Base-by-base conservation (phyloP, 2,113 vertebrate genomes). In the Artemisiospiza belli region DNA sequence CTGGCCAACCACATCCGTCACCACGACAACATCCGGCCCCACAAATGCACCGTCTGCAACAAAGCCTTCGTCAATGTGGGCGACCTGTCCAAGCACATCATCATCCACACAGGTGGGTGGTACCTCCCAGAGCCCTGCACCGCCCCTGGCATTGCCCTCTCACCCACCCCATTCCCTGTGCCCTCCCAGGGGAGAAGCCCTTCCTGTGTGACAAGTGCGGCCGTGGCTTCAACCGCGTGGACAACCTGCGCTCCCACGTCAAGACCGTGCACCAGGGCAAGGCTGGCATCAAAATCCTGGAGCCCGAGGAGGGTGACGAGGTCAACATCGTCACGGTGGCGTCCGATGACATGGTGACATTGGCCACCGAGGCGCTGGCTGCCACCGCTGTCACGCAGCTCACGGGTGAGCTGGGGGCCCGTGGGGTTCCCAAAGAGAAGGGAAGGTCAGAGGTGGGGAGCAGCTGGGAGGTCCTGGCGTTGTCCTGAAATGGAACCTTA, bases 1-100 rank as follows among this genome's bases (percentile, higher is more conserved):
- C 83, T 99, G 95, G 99, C 99, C 96, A 99, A 99, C 97, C 99
- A 99, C 98, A 99, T 99, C 72, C 99, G 99, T 11, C 99, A 99
- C 95, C 99, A 99, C 4, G 99, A 99, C 94, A 99, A 99, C 35
- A 99, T 99, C 96, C 99, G 99, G 8, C 99, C 99, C 4, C 99
- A 99, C 97, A 99, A 99, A 70, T 99, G 99, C 97, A 99, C 98
- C 1, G 98, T 99, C 94, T 99, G 99, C 93, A 98, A 98, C 98
- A 99, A 99, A 92, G 99, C 99, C 21, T 99, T 99, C 4, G 99
- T 99, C 94, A 99, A 99, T 2, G 99, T 99, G 63, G 99, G 99
- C 1, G 99, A 99, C 90, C 98, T 99, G 73, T 99, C 99, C 44
- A 99, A 99, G 95, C 99, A 99, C 94, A 99, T 99, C 96, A 99